Base-by-base conservation (phyloP, 1,140 invertebrate species). In the Elymnias hypermnestra region DNA sequence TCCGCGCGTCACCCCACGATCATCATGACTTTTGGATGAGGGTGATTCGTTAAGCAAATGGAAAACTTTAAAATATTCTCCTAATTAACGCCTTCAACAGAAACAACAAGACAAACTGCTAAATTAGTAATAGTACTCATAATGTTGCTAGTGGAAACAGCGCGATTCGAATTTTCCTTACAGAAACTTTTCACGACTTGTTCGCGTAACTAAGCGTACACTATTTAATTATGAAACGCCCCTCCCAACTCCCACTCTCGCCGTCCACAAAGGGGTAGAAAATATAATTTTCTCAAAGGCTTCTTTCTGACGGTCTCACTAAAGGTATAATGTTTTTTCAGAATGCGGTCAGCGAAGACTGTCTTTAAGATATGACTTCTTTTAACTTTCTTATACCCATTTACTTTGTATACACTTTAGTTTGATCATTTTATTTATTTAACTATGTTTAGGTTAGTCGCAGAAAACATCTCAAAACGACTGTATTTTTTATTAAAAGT, bases 161-260 rank as follows among this genome's bases (percentile, higher is more conserved):
- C 52, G 48, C 42, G 45, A 57, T 63, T 63, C 60, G 59, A 65
- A 68, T 68, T 70, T 67, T 60, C 57, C 52, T 72, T 63, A 64
- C 59, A 64, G 62, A 36, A 71, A 70, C 53, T 66, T 70, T 60
- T 58, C 58, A 47, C 46, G 58, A 67, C 63, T 67, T 60, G 67
- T 70, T 57, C 59, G 56, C 52, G 63, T 71, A 74, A 71, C 72
- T 79, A 79, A 76, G 63, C 72, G 68, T 68, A 53, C 60, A 72
- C 72, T 76, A 79, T 76, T 79, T 76, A 74, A 79, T 76, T 79
- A 76, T 74, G 63, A 61, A 72, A 57, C 70, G 50, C 51, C 61
- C 53, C 26, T 44, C 43, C 21, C 56, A 35, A 28, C 13, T 21
- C 21, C 35, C 38, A 2, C 26, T 13, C 14, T 33, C 15, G 5